Conservation (phyloP, 2,113 vertebrate species). For the Puma concolor region DNA sequence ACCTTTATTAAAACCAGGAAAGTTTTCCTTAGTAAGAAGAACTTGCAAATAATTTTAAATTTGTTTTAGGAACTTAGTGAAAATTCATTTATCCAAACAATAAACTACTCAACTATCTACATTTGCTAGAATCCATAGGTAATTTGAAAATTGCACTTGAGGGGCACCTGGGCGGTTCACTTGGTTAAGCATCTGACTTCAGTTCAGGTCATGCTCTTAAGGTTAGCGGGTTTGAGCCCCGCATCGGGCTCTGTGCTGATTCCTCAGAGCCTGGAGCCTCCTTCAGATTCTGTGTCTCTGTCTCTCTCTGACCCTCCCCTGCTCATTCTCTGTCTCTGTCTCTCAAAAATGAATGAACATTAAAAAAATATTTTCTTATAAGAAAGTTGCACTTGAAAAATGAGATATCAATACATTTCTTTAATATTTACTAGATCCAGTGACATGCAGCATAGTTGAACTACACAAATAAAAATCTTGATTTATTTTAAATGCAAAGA, state of each 20-base stretch:
- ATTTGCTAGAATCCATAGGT: neutral
- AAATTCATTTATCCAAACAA: neutral
- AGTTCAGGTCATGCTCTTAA: too few relatives aligned
- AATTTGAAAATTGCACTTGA: neutral
- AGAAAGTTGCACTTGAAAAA: neutral
- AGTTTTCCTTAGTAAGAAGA: neutral
- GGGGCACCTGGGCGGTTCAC: too few relatives aligned
- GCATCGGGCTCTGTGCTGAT: too few relatives aligned
- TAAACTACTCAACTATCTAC: neutral
- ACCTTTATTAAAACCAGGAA: neutral
- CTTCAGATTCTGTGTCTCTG: too few relatives aligned
- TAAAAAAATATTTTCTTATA: too few relatives aligned
- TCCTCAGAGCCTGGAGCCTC: too few relatives aligned
- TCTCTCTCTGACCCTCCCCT: too few relatives aligned
- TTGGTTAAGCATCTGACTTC: too few relatives aligned
- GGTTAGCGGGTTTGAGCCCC: too few relatives aligned
- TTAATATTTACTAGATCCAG: conserved; percentile 9
- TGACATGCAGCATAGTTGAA: neutral
- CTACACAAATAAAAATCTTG: neutral
- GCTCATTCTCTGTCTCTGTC: too few relatives aligned
- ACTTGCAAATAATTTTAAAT: neutral
- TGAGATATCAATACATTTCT: neutral
- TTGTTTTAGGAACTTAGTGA: neutral
- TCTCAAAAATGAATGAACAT: too few relatives aligned
- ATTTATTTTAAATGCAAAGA: neutral